Base-by-base conservation (phyloP, 2,888 invertebrate species). In the Ormyrus labotus region DNA sequence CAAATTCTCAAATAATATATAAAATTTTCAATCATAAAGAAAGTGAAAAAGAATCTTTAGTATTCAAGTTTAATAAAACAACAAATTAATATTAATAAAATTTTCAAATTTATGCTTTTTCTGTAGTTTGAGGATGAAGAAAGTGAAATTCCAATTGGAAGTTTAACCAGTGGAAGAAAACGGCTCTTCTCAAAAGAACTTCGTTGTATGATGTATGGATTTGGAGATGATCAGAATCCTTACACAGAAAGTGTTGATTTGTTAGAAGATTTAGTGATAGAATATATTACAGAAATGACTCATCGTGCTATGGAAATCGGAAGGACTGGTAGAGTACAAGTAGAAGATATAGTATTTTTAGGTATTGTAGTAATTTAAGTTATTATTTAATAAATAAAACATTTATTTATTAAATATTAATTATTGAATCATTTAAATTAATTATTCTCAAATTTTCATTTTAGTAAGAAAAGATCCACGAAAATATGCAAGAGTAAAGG, bases 141-240 rank as follows among this genome's bases (percentile, higher is more conserved):
- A 79, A 92, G 94, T 10, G 95, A 95, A 84, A 93, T 95, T 83
- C 94, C 94, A 83, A 92, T 95, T 78, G 95, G 94, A 2, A 94
- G 94, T 55, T 85, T 90, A 58, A 93, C 94, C 10, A 91, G 92
- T 72, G 96, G 96, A 5, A 92, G 96, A 53, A 97, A 97, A 90
- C 92, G 97, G 64, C 90, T 97, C 2, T 98, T 98, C 85, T 97
- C 97, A 80, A 98, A 98, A 91, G 98, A 98, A 91, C 91, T 99
- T 61, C 93, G 98, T 51, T 97, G 98, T 86, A 99, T 99, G 99
- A 98, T 99, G 98, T 99, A 98, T 91, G 99, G 99, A 0, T 99
- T 99, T 92, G 99, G 99, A 5, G 99, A 99, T 91, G 99, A 99
- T 90, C 98, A 98, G 90, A 99, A 99, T 92, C 99, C 99, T 0